These are phyloP conservation scores for Scaptodrosophila latifasciaeformis DNA, from an alignment of 2,888 invertebrate genomes.

Conservation along the genomic window DNA sequence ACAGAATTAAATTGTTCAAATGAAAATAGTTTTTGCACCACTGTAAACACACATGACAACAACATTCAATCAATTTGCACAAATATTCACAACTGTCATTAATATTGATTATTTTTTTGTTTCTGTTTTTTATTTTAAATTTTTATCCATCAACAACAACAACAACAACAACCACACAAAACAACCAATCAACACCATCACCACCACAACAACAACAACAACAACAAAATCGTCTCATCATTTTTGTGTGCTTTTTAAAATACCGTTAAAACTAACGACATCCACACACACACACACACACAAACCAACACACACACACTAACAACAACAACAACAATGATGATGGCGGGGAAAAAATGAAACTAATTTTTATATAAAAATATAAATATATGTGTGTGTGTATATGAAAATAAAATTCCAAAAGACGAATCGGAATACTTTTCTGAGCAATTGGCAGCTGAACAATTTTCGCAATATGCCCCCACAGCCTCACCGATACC, in stretches of 20 bases:
- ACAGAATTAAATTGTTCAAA: too few species aligned
- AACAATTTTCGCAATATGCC: conserved; percentile 76
- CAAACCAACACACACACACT: too few species aligned
- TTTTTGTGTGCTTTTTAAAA: conserved; percentile 55
- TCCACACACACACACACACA: too few species aligned
- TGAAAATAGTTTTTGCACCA: not conserved
- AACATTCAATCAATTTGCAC: not conserved
- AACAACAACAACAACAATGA: too few species aligned
- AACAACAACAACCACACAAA: conserved; percentile 1
- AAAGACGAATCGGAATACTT: conserved; percentile 75
- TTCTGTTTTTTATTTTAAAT: conserved; percentile 31
- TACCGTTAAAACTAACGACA: conserved; percentile 57
- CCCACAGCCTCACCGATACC: conserved; percentile 60
- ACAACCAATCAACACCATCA: too few species aligned
- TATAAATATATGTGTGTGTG: conserved; percentile 11
- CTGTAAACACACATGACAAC: not conserved
- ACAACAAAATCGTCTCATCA: conserved; percentile 17
- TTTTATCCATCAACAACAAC: not conserved
- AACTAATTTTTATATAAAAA: too few species aligned
- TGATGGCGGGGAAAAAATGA: too few species aligned
- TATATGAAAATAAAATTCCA: conserved; percentile 17
- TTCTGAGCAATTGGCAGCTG: conserved; percentile 76
- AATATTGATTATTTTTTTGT: conserved; percentile 43
- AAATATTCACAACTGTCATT: conserved; percentile 29
- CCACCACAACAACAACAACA: too few species aligned